These are phyloP conservation scores for Erebia palarica DNA, from an alignment of 2,888 invertebrate genomes.

Conservation along the genomic window DNA sequence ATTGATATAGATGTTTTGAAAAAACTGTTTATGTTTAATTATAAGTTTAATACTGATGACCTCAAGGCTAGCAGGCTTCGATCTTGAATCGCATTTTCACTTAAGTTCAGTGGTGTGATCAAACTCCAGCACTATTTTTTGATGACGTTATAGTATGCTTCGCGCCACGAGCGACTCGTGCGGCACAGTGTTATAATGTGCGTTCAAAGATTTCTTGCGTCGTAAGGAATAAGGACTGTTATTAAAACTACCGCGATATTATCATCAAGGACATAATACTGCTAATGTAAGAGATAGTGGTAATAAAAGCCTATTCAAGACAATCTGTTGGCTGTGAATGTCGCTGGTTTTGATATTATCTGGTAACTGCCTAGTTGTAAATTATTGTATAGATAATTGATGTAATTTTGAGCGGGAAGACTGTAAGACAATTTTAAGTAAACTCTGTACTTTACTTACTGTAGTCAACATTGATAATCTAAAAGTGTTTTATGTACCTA, in stretches of 20 bases:
- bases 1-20: no score
- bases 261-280: constrained; percentile 30
- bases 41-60: no score
- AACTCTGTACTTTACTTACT: no score
- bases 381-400: no score
- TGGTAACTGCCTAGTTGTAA: not conserved
- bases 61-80: no score
- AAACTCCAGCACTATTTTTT: not conserved
- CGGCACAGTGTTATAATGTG: not conserved
- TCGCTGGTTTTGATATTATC: not conserved
- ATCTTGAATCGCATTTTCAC: no score
- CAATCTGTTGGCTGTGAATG: not conserved
- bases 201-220: constrained; percentile 14
- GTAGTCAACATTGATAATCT: no score
- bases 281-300: constrained; percentile 9
- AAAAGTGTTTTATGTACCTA: no score
- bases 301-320: not conserved
- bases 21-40: no score
- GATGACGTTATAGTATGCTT: not conserved
- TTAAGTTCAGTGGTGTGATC: no score
- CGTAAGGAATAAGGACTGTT: constrained; percentile 27
- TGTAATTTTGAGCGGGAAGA: no score
- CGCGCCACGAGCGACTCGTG: not conserved
- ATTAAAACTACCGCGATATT: constrained; percentile 27
- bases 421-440: no score